phyloP scores from a whole-genome alignment of 2,113 vertebrate species.

The Fregata magnificens region DNA sequence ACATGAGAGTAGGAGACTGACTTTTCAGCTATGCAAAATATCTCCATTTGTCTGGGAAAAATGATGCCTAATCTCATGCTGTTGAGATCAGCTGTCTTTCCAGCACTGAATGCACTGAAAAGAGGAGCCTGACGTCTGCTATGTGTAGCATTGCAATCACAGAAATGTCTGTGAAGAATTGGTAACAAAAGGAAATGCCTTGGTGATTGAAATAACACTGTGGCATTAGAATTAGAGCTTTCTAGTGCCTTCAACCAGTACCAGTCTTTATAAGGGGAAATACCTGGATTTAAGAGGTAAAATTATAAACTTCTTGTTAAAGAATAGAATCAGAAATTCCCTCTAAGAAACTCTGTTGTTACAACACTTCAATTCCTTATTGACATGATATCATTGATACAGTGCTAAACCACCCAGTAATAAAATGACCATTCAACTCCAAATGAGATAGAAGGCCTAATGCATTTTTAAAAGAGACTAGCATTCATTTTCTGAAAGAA shows the following conservation, averaged over 20 bases:
- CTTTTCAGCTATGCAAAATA: background rate
- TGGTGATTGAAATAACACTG: background rate
- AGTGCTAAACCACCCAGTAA: background rate
- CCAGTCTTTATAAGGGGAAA: background rate
- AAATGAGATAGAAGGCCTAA: background rate
- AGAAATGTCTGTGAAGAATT: background rate
- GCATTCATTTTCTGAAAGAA: background rate
- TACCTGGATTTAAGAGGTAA: background rate
- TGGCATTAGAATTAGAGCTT: background rate
- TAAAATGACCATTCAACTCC: background rate
- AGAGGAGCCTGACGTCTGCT: background rate
- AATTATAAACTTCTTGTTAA: background rate
- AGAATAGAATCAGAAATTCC: background rate
- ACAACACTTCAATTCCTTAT: background rate
- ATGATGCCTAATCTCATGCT: background rate
- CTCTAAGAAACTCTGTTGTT: background rate
- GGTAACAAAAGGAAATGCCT: background rate
- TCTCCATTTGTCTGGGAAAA: background rate
- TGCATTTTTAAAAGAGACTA: background rate
- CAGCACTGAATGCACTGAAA: background rate
- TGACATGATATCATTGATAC: background rate
- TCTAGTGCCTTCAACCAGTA: background rate
- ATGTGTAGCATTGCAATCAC: background rate
- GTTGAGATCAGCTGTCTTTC: background rate
- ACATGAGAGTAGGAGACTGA: accelerated